Conservation (phyloP, 2,888 invertebrate genomes). For the Drosophila merina region DNA sequence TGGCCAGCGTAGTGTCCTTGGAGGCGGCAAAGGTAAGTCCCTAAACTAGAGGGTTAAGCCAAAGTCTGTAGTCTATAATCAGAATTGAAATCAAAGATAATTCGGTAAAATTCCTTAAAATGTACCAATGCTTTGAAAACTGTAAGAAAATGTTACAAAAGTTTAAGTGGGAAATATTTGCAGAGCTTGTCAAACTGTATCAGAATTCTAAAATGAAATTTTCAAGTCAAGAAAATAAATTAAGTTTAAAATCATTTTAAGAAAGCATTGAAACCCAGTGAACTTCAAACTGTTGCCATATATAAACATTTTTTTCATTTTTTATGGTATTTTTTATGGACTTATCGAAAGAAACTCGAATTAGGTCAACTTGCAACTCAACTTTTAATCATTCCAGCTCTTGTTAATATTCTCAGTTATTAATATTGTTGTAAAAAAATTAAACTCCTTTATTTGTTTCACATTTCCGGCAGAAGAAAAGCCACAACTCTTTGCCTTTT, state of each 20-base stretch:
- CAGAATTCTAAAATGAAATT: neutral
- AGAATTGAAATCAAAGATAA: neutral
- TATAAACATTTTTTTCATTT: neutral
- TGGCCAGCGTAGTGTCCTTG: constrained; percentile 73
- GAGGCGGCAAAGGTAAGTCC: constrained; percentile 82
- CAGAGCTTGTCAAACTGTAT: constrained; percentile 15
- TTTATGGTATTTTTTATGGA: neutral
- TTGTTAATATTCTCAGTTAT: constrained; percentile 31
- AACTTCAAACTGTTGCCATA: neutral
- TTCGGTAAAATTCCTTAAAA: neutral
- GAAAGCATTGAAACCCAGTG: too few species aligned
- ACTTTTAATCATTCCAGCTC: constrained; percentile 30
- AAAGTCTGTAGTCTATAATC: too few species aligned
- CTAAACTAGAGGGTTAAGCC: neutral
- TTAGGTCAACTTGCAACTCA: constrained; percentile 64
- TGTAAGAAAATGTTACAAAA: neutral
- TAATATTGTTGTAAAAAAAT: constrained; percentile 34
- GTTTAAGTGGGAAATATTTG: neutral
- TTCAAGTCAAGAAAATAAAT: neutral
- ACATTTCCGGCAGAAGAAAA: constrained; percentile 61
- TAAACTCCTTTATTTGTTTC: constrained; percentile 26
- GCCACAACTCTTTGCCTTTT: constrained; percentile 40
- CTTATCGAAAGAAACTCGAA: constrained; percentile 31
- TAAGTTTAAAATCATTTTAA: too few species aligned
- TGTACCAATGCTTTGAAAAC: constrained; percentile 16